phyloP scores from a whole-genome alignment of 2,797 vertebrate species.

The Stomatorhinus walkeri region DNA sequence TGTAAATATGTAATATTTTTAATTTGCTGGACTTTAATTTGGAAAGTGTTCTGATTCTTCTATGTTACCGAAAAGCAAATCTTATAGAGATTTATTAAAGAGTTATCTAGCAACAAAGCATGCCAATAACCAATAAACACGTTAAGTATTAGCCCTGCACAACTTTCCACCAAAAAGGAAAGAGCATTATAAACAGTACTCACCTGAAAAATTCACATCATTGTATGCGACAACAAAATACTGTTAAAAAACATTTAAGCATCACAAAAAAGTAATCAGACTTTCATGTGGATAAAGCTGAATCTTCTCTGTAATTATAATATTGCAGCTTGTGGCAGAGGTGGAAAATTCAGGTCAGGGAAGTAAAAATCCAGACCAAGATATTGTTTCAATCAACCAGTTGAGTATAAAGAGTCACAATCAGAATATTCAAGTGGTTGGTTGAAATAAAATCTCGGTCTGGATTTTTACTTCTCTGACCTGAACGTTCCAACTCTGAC shows the following conservation, averaged over 20 bases:
- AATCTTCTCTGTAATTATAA: neutral
- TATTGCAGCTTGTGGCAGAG: neutral
- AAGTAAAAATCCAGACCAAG: neutral
- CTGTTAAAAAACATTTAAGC: neutral
- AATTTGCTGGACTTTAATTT: neutral
- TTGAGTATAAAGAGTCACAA: neutral
- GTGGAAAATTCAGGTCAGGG: neutral
- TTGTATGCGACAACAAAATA: neutral
- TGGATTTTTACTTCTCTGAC: neutral
- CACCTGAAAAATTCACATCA: neutral
- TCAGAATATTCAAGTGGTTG: neutral
- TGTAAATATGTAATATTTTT: neutral
- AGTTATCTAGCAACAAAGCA: neutral
- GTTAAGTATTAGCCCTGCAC: neutral
- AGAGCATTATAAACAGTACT: neutral
- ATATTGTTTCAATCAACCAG: neutral
- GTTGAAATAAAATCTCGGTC: neutral
- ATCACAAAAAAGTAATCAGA: neutral
- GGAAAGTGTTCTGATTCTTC: neutral
- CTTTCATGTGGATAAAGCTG: neutral
- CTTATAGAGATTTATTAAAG: neutral
- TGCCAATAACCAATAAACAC: neutral
- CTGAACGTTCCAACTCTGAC: neutral
- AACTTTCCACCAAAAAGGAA: neutral
- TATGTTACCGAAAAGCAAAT: neutral